Base-by-base conservation (phyloP, 2,888 invertebrate genomes). In the Melanargia galathea region DNA sequence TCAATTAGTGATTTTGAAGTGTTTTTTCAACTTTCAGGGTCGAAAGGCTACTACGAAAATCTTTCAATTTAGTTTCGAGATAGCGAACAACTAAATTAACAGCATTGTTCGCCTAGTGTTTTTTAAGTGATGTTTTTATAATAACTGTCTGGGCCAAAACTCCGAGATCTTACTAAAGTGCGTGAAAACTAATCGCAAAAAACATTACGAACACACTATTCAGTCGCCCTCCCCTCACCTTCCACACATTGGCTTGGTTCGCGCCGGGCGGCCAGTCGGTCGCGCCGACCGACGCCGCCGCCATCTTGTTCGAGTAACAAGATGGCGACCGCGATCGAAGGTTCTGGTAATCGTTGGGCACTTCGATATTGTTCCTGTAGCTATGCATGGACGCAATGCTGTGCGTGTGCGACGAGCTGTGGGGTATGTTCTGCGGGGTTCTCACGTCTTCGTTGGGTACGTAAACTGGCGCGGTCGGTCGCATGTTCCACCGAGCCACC, bases 341-440 rank as follows among this genome's bases (percentile, higher is more conserved):
- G 69, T 90, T 91, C 80, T 90, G 92, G 80, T 92, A 92, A 71
- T 92, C 92, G 74, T 82, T 89, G 61, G 91, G 91, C 64, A 88
- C 83, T 76, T 90, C 91, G 58, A 91, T 89, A 81, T 87, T 90
- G 75, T 85, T 89, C 77, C 89, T 83, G 84, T 87, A 89, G 89
- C 90, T 92, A 82, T 92, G 92, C 89, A 92, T 92, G 45, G 92
- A 92, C 10, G 92, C 91, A 64, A 92, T 92, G 73, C 92, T 92
- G 72, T 92, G 91, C 45, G 92, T 86, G 71, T 92, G 92, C 0
- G 92, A 91, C 5, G 90, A 81, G 67, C 89, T 89, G 73, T 90
- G 91, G 6, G 91, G 91, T 64, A 91, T 84, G 67, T 83, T 89
- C 74, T 87, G 90, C 22, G 91, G 88, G 38, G 90, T 87, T 72